Conservation (phyloP, 2,113 vertebrate species). For the Cephalopterus ornatus region DNA sequence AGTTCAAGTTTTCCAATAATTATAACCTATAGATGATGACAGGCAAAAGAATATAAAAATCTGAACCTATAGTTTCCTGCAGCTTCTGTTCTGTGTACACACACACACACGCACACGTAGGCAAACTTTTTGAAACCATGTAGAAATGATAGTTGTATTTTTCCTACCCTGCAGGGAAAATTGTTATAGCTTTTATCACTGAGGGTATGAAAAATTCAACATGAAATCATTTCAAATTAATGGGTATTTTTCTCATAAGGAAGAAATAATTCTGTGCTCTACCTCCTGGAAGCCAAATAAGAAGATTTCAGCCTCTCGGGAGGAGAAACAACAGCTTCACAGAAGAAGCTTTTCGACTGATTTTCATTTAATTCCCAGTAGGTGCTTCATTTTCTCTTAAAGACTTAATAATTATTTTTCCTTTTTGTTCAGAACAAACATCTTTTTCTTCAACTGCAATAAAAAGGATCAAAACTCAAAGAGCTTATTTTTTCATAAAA, state of each 20-base stretch:
- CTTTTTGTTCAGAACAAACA: slow-evolving; percentile 7
- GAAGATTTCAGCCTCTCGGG: slow-evolving; percentile 12
- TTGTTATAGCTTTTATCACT: slow-evolving; percentile 5
- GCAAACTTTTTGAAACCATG: neutral
- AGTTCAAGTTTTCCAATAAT: neutral
- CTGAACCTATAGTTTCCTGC: neutral
- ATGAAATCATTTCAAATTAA: slow-evolving; percentile 27
- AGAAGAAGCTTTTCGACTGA: neutral
- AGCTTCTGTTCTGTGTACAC: neutral
- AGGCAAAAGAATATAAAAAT: neutral
- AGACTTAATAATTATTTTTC: slow-evolving; percentile 24
- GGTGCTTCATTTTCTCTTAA: slow-evolving; percentile 24
- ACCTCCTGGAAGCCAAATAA: neutral
- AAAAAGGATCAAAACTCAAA: neutral
- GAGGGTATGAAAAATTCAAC: neutral
- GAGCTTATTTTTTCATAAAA: neutral
- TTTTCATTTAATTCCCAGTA: slow-evolving; percentile 34
- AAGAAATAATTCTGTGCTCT: slow-evolving; percentile 11
- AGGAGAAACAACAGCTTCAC: slow-evolving; percentile 6
- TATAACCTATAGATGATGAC: neutral
- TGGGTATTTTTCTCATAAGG: slow-evolving; percentile 23
- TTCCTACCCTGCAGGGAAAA: slow-evolving; percentile 1
- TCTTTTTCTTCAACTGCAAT: neutral
- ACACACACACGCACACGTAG: neutral
- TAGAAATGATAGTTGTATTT: neutral